Evolutionary conservation across 2,113 vertebrate genomes (phyloP), one percentile per base, ranked within the genome.

Genomic region (Collichthys lucidus): DNA sequence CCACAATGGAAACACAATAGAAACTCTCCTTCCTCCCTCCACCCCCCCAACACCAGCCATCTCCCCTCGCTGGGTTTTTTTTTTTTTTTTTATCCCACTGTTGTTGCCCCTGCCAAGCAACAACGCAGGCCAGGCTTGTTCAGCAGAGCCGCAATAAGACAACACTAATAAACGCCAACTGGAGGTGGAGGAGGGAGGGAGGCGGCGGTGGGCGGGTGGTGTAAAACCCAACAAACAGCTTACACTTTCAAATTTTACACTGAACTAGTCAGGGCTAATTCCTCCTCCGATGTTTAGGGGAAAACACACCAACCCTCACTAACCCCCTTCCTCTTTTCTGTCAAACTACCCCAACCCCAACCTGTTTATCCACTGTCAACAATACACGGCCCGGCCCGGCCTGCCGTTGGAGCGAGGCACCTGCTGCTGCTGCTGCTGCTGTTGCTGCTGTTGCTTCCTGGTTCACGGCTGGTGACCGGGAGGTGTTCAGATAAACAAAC

Each of bases 331-430:
- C 64, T 50, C 35, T 35, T 46, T 46, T 46, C 68, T 71, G 86
- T 77, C 47, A 66, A 82, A 82, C 74, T 68, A 71, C 74, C 90
- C 86, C 81, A 73, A 74, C 84, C 90, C 83, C 86, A 93, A 96
- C 95, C 94, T 93, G 95, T 96, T 94, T 93, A 92, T 94, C 95
- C 94, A 94, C 91, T 93, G 86, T 89, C 87, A 83, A 85, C 88
- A 89, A 83, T 68, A 64, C 71, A 59, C 11, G 62, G 75, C 80
- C 86, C 76, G 92, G 91, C 92, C 11, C 57, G 75, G 75, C 80
- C 86, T 79, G 93, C 92, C 92, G 92, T 93, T 94, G 91, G 93
- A 88, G 92, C 86, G 82, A 83, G 76, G 86, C 94, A 94, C 93
- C 95, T 95, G 94, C 93, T 82, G 8, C 35, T 40, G 35, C 35